Conservation (phyloP, 2,888 invertebrate genomes). For the Eristalis tenax region DNA sequence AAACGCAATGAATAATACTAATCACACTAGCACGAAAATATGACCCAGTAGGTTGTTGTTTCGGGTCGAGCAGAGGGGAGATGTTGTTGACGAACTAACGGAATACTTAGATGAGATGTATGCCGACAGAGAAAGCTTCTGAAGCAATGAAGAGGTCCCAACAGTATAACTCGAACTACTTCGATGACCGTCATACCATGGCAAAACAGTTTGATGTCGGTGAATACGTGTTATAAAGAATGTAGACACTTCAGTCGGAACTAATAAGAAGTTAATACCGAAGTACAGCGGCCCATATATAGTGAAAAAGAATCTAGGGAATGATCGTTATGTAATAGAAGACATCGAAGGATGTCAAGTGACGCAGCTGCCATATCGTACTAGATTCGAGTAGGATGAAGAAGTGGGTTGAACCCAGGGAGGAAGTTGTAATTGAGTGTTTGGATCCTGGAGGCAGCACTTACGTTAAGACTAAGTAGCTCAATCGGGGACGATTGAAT, state of each 20-base stretch:
- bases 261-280: constrained; percentile 39
- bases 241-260: constrained; percentile 69
- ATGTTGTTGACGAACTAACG: too few relatives aligned
- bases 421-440: too few relatives aligned
- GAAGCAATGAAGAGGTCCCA: neutral
- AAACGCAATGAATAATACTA: too few relatives aligned
- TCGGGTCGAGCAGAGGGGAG: neutral
- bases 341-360: constrained; percentile 29
- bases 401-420: too few relatives aligned
- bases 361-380: neutral
- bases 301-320: neutral
- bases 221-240: constrained; percentile 73
- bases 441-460: too few relatives aligned
- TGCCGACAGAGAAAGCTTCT: neutral
- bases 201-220: constrained; percentile 51
- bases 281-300: neutral
- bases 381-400: neutral
- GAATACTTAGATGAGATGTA: constrained; percentile 1
- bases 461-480: too few relatives aligned
- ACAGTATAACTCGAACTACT: neutral
- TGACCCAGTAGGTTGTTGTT: neutral
- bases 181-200: constrained; percentile 8
- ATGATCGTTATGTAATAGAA: too few relatives aligned
- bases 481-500: neutral
- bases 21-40: neutral